Evolutionary conservation across 2,113 vertebrate species (phyloP), one percentile per base, ranked within the genome.

Genomic region (Plecotus auritus): DNA sequence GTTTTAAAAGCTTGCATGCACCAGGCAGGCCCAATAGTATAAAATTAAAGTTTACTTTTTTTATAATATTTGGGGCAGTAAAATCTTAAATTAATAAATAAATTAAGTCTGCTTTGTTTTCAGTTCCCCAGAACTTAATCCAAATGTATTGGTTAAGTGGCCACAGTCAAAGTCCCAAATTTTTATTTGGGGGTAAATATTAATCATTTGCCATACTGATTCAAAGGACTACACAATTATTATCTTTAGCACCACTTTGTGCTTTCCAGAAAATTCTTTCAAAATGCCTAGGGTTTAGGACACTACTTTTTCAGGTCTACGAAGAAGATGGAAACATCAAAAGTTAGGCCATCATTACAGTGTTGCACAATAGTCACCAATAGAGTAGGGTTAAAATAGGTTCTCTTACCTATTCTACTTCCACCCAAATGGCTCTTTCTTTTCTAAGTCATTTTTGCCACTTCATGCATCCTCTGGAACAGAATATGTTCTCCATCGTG

Each of bases 1-100:
- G 30, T 40, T 70, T 73, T 51, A n/a, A 67, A 22, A 70, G 30
- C 22, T 66, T 80, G 17, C 4, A 66, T 59, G 84, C 64, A 72
- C 40, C 78, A 61, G 23, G 7, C 7, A 88, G 45, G 20, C 7
- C 56, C 42, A 18, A 74, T 0, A 28, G 6, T 30, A 87, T 67
- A 96, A 90, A 95, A 93, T 42, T 80, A n/a, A 70, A 78, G 37
- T 40, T 77, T 40, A 42, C 42, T 76, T 92, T 92, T 81, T 72
- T 11, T 22, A 59, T 0, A 88, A 88, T 61, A 42, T 70, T 90
- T 59, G 9, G 3, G 18, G 76, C 37, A 76, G 22, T 78, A 70
- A 85, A 78, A 30, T 45, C 64, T 95, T 90, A 67, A 94, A 67
- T 77, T 61, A 85, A 56, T 69, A 72, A 94, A 59, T 78, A 93